Conservation (phyloP, 1,140 invertebrate genomes). For the Eriosoma lanigerum region DNA sequence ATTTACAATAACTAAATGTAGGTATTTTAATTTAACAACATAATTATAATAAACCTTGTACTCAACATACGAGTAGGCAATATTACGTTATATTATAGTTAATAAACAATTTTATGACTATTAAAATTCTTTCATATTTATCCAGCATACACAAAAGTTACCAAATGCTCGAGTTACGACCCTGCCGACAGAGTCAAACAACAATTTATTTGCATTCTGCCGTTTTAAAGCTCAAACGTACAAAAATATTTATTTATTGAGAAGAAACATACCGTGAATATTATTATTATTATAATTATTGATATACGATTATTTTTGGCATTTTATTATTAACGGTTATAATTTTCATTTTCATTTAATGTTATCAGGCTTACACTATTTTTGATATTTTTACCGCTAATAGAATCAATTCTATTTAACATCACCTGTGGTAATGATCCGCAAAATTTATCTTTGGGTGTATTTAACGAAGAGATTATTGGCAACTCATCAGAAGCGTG, state of each 20-base stretch:
- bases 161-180: slow-evolving; percentile 9
- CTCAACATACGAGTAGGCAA: no score
- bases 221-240: slow-evolving; percentile 56
- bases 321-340: not conserved
- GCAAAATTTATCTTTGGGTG: slow-evolving; percentile 49
- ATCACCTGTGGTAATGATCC: slow-evolving; percentile 53
- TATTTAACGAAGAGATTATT: slow-evolving; percentile 52
- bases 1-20: no score
- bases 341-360: no score
- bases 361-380: slow-evolving; percentile 53
- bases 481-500: slow-evolving; percentile 26
- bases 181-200: slow-evolving; percentile 49
- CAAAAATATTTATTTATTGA: slow-evolving; percentile 55
- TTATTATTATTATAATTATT: not conserved
- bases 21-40: no score
- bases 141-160: slow-evolving; percentile 5
- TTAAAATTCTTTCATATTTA: not conserved
- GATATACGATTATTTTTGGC: not conserved
- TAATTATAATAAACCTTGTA: no score
- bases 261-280: slow-evolving; percentile 48
- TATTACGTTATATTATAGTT: no score
- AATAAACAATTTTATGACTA: not conserved
- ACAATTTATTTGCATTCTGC: slow-evolving; percentile 32
- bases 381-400: slow-evolving; percentile 52
- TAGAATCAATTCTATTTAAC: slow-evolving; percentile 53